Conservation (phyloP, 1,140 invertebrate species). For the Bombus terrestris region DNA sequence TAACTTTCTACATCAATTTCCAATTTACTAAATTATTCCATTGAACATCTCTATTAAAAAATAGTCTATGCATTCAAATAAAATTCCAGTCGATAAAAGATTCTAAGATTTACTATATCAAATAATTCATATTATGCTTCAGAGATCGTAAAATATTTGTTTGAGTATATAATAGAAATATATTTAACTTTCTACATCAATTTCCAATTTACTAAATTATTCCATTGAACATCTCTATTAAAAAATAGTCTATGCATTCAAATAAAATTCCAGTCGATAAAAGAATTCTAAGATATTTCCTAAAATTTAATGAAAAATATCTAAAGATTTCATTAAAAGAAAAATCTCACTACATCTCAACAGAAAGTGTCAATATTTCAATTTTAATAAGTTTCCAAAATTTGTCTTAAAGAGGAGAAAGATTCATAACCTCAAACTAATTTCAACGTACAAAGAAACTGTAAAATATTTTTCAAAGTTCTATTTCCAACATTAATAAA, state of each 20-base stretch:
- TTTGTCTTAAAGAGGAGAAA: no score
- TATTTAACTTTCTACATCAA: no score
- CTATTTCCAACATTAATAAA: not conserved
- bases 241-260: not conserved
- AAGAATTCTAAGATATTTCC: not conserved
- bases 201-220: not conserved
- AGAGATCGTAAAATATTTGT: not conserved
- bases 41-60: no score
- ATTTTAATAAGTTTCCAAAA: not conserved
- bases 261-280: not conserved
- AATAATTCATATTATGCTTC: not conserved
- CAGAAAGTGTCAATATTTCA: no score
- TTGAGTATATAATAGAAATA: not conserved
- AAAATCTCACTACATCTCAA: no score
- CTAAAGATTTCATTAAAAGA: no score
- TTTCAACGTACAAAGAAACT: not conserved
- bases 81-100: no score
- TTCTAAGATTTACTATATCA: not conserved
- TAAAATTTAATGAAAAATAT: no score
- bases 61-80: no score
- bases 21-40: no score
- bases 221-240: not conserved
- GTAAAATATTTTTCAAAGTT: not conserved
- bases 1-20: no score
- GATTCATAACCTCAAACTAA: not conserved